These are phyloP conservation scores for Sebastes matsubarae DNA, from an alignment of 2,797 vertebrate genomes.

Conservation along the genomic window DNA sequence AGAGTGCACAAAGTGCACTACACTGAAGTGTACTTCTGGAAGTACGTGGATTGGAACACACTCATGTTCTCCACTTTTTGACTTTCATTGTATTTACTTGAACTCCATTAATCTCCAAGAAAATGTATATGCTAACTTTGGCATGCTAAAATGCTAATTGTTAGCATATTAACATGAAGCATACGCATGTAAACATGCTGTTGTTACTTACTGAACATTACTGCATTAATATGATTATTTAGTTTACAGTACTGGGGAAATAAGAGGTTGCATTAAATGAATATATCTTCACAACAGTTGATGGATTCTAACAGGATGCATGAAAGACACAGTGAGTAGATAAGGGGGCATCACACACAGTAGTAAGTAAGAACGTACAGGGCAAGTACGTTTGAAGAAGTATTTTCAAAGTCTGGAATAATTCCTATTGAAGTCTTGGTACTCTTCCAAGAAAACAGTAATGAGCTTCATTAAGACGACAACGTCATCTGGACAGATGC, in stretches of 20 bases:
- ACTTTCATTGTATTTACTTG: neutral
- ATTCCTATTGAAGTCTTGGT: neutral
- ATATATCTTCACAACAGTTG: fast-evolving
- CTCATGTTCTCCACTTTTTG: neutral
- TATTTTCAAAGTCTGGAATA: neutral
- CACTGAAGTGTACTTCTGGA: too few species aligned
- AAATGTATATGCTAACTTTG: neutral
- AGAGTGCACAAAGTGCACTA: too few species aligned
- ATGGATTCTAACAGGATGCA: too few species aligned
- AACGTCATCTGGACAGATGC: neutral
- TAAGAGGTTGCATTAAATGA: neutral
- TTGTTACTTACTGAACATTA: neutral
- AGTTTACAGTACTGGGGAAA: fast-evolving
- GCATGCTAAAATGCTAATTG: neutral
- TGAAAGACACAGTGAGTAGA: neutral
- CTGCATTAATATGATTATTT: neutral
- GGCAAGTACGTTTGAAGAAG: too few species aligned
- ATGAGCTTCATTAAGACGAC: neutral
- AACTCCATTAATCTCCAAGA: neutral
- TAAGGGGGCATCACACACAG: neutral
- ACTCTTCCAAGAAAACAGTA: neutral
- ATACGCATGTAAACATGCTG: neutral
- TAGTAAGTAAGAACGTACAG: neutral
- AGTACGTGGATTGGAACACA: too few species aligned
- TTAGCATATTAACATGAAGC: neutral